These are phyloP conservation scores for Malurus leucopterus DNA, from an alignment of 2,797 vertebrate species.

Conservation along the genomic window DNA sequence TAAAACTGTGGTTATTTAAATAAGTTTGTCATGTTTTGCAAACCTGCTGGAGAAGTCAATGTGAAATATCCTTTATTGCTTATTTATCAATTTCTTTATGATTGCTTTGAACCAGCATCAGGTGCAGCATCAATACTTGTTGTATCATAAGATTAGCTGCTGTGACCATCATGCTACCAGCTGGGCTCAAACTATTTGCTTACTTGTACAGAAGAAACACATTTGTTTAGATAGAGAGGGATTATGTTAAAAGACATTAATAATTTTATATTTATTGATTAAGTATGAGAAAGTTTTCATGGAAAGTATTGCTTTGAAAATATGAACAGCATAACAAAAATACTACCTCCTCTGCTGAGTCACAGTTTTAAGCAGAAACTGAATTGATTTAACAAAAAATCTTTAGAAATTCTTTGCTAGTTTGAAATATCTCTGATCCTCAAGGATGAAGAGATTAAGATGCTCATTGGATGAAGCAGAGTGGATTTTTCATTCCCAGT, in stretches of 20 bases:
- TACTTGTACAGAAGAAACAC: background rate
- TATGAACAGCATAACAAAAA: background rate
- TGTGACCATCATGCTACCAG: background rate
- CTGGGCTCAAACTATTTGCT: background rate
- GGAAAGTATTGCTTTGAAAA: background rate
- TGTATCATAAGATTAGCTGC: background rate
- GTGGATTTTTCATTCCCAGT: background rate
- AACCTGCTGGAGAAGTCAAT: background rate
- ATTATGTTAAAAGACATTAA: background rate
- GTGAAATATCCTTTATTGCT: background rate
- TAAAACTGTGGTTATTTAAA: background rate
- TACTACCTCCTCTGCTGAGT: background rate
- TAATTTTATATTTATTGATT: background rate
- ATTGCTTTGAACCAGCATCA: background rate
- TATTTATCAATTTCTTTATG: background rate
- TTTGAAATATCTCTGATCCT: background rate
- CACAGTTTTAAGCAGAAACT: background rate
- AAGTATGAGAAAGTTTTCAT: background rate
- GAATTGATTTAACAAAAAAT: background rate
- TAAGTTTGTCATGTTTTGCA: background rate
- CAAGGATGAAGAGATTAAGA: background rate
- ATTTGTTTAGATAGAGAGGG: background rate
- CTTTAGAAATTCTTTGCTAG: background rate
- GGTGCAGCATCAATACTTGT: background rate
- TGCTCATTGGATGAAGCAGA: background rate